These are phyloP conservation scores for Temnothorax longispinosus DNA, from an alignment of 1,140 invertebrate species.

Conservation along the genomic window DNA sequence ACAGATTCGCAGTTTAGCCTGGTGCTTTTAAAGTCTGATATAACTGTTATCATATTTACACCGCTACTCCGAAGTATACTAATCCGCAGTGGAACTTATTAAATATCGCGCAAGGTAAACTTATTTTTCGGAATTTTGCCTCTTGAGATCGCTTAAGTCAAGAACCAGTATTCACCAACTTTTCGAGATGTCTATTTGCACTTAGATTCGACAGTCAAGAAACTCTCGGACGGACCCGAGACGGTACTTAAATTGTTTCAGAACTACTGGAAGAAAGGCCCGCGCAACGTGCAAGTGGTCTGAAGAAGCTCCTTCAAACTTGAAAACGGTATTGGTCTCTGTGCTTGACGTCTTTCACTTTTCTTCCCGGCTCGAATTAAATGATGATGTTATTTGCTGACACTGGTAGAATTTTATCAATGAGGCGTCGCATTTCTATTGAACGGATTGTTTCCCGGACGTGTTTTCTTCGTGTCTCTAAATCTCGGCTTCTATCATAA, in stretches of 20 bases:
- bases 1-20: neutral
- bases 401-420: slow-evolving; percentile 40
- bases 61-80: neutral
- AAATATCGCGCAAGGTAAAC: slow-evolving; percentile 6
- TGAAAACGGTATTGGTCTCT: slow-evolving; percentile 57
- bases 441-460: slow-evolving; percentile 4
- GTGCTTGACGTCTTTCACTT: slow-evolving; percentile 70
- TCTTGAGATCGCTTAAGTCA: slow-evolving; percentile 43
- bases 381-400: slow-evolving; percentile 46
- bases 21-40: neutral
- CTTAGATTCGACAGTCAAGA: slow-evolving; percentile 66
- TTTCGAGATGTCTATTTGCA: slow-evolving; percentile 67
- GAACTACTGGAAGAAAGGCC: slow-evolving; percentile 65
- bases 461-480: neutral
- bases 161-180: slow-evolving; percentile 52
- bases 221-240: slow-evolving; percentile 62
- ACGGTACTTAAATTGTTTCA: slow-evolving; percentile 74
- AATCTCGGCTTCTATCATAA: neutral
- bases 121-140: slow-evolving; percentile 41
- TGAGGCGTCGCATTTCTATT: slow-evolving; percentile 44
- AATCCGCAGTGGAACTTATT: slow-evolving; percentile 8
- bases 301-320: slow-evolving; percentile 69
- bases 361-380: slow-evolving; percentile 55
- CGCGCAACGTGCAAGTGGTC: slow-evolving; percentile 58
- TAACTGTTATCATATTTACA: neutral